Evolutionary conservation across 2,113 vertebrate species (phyloP).

Genomic region (Acinonyx jubatus): DNA sequence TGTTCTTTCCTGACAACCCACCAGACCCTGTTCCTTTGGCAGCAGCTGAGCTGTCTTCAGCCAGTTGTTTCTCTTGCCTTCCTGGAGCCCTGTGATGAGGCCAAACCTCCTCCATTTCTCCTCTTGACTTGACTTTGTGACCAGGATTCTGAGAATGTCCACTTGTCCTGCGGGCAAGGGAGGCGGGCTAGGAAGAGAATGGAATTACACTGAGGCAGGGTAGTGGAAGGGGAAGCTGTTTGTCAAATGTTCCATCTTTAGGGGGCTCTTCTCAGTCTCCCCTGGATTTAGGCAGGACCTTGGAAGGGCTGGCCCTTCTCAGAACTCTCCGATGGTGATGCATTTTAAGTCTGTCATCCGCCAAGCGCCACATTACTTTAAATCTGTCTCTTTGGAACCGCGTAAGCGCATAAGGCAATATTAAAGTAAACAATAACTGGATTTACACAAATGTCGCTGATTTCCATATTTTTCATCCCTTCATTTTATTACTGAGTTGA

Average conservation of each 20-base stretch:
- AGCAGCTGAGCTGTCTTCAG: background rate
- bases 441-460: slow-evolving; percentile 83
- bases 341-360: slow-evolving; percentile 74
- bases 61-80: background rate
- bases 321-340: slow-evolving; percentile 23
- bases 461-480: slow-evolving; percentile 86
- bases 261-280: slow-evolving; percentile 49
- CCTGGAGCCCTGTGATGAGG: background rate
- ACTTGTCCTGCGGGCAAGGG: background rate
- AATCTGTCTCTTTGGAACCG: slow-evolving; percentile 82
- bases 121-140: background rate
- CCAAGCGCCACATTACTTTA: slow-evolving; percentile 78
- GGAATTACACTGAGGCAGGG: background rate
- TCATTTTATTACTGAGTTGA: slow-evolving; percentile 84
- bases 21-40: rapidly evolving
- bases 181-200: background rate
- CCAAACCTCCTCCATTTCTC: background rate
- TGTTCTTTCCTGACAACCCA: background rate
- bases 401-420: slow-evolving; percentile 72
- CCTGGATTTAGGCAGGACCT: slow-evolving; percentile 64
- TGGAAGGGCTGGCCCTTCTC: slow-evolving; percentile 45
- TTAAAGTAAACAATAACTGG: slow-evolving; percentile 84
- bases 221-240: background rate
- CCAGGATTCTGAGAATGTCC: background rate
- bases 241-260: slow-evolving; percentile 24